Base-by-base conservation (phyloP, 1,140 invertebrate species). In the Drosophila burlai region DNA sequence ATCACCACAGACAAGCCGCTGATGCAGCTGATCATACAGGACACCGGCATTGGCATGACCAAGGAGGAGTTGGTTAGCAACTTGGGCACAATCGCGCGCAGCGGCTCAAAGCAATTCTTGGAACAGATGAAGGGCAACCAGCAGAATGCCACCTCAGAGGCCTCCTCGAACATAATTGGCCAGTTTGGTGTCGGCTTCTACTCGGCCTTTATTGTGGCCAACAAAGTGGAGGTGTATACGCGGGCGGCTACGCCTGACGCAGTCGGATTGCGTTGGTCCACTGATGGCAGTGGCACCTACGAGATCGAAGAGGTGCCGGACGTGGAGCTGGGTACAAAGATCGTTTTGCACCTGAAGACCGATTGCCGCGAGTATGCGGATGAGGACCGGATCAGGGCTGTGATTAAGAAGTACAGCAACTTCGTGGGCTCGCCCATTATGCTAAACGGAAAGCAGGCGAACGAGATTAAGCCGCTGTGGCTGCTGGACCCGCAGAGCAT, bases 131-230 rank as follows among this genome's bases (percentile, higher is more conserved):
- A 97, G 91, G 94, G 95, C 26, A 95, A 96, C 91, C 93, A 95
- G 54, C 93, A 93, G 13, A 94, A 95, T 5, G 34, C n/a, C 31
- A 31, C 34, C 38, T 94, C 95, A 34, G 94, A 95, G 18, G 95
- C 95, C 62, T 91, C 94, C 6, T 95, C 94, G n/a, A 96, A 96
- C 66, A 99, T 99, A 62, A 99, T 99, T 93, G 99, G 98, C 7
- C 98, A 99, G 92, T 99, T 99, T 95, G 99, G 98, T 72, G 99
- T 99, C 16, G 99, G 99, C 11, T 99, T 99, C 93, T 99, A 99
- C 91, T 99, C 98, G 46, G 96, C 97, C 1, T 99, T 99, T 93
- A 99, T 99, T 97, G 98, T 99, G 2, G 97, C 98, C 59, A 96
- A 99, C 81, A 97, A 97, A 93, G 97, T 99, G 16, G 97, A 98